Evolutionary conservation across 1,140 invertebrate genomes (phyloP).

Genomic region (Drosophila miranda): DNA sequence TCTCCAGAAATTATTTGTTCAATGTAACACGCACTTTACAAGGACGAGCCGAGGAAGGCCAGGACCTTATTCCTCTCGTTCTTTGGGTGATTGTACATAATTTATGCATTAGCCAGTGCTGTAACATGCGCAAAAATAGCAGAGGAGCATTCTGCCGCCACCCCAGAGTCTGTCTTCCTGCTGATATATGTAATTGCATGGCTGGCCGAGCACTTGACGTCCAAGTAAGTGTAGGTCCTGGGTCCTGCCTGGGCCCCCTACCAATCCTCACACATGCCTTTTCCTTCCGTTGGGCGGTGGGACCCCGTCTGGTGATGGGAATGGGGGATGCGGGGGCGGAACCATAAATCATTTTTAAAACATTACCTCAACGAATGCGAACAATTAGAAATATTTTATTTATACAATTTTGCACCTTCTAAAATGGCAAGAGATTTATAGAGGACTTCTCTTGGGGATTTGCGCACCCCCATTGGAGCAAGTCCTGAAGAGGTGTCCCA

Average conservation of each 20-base stretch:
- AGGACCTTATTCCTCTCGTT: background rate
- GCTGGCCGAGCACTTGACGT: conserved; percentile 65
- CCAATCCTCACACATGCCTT: conserved; percentile 49
- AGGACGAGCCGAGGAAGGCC: background rate
- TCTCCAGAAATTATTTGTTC: conserved; percentile 62
- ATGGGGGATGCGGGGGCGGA: conserved; percentile 23
- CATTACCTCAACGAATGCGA: conserved; percentile 67
- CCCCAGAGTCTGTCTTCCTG: conserved; percentile 3
- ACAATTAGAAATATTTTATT: conserved; percentile 55
- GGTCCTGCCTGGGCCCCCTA: conserved; percentile 3
- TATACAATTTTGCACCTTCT: conserved; percentile 70
- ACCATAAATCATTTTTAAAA: conserved; percentile 76
- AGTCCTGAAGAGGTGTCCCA: conserved; percentile 15
- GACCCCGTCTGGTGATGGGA: too few species aligned
- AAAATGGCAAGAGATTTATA: conserved; percentile 61
- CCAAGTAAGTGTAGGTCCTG: conserved; percentile 9
- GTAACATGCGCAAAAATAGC: conserved; percentile 59
- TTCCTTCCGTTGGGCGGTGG: conserved; percentile 25
- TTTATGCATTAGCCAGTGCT: conserved; percentile 70
- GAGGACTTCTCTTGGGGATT: conserved; percentile 42
- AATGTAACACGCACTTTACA: conserved; percentile 60
- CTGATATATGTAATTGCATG: conserved; percentile 66
- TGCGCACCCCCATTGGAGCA: conserved; percentile 10
- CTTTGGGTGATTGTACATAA: conserved; percentile 67
- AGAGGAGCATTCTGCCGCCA: conserved; percentile 31